Percentiles rank a stretch among this genome's conserved stretches.
Evolutionary conservation across 2,888 invertebrate species (phyloP).

Genomic region (Nezara viridula): DNA sequence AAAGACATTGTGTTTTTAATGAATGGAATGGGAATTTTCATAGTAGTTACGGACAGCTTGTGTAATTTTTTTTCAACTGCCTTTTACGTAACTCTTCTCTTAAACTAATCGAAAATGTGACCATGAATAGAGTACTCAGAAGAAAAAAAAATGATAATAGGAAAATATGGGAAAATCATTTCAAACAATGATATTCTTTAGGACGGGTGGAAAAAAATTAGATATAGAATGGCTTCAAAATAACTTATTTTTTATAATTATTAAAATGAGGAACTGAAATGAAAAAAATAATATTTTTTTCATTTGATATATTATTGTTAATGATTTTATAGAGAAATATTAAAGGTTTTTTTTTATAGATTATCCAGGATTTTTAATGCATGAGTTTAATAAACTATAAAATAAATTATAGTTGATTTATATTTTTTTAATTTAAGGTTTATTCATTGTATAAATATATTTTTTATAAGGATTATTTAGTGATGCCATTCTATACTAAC

Average conservation of each 20-base stretch:
- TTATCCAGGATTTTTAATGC: no score
- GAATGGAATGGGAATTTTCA: background rate
- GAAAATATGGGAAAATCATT: background rate
- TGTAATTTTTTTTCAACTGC: conserved; percentile 29
- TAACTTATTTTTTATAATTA: background rate
- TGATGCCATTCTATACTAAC: conserved; percentile 32
- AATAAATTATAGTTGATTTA: no score
- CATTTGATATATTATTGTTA: background rate
- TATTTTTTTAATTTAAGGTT: background rate
- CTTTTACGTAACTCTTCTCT: background rate
- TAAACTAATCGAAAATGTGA: conserved; percentile 17
- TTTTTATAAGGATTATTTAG: background rate
- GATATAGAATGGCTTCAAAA: conserved; percentile 49
- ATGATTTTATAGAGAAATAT: background rate
- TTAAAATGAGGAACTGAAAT: background rate
- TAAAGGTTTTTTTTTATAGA: no score
- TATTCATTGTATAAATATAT: background rate
- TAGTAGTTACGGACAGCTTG: conserved; percentile 21
- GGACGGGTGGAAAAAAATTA: background rate
- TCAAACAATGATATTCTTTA: conserved; percentile 9
- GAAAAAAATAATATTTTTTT: background rate
- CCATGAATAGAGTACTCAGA: conserved; percentile 12
- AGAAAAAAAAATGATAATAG: conserved; percentile 28
- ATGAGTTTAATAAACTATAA: no score
- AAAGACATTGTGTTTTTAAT: background rate